These are phyloP conservation scores for Rhegmatorhina hoffmannsi DNA, from an alignment of 2,113 vertebrate species.

Conservation along the genomic window DNA sequence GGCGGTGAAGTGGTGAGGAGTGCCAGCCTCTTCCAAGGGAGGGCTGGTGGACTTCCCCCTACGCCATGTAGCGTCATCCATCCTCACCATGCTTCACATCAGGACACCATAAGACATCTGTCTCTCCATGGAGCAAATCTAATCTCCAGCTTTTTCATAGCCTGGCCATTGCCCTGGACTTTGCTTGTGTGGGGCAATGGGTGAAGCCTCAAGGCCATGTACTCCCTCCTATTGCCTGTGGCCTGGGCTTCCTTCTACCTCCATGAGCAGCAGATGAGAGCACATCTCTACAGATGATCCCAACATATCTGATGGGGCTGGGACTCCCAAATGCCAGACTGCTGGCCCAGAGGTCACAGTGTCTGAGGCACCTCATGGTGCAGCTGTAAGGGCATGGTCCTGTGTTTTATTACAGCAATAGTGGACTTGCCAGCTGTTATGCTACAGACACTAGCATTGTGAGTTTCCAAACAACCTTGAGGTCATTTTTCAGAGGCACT, in stretches of 20 bases:
- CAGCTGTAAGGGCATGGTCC: neutral
- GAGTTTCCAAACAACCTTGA: neutral
- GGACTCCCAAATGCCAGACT: neutral
- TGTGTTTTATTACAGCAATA: accelerated
- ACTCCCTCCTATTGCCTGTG: neutral
- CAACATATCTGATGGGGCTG: neutral
- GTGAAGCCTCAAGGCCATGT: neutral
- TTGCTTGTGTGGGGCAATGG: accelerated
- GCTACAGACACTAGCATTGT: neutral
- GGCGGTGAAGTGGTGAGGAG: accelerated
- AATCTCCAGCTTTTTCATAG: neutral
- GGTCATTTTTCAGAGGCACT: neutral
- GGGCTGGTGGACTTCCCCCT: neutral
- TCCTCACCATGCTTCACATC: accelerated
- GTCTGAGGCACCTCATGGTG: neutral
- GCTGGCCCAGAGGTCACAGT: neutral
- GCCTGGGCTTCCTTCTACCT: neutral
- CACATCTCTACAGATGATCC: neutral
- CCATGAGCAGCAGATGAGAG: neutral
- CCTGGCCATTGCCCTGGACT: neutral
- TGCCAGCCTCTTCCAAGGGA: neutral
- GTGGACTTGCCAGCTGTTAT: neutral
- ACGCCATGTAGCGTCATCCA: accelerated
- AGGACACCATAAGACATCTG: neutral
- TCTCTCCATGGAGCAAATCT: neutral